A percentile compares a stretch with the other conserved stretches of the same genome.
These are phyloP conservation scores for Hymenopus coronatus DNA, from an alignment of 2,888 invertebrate species.

Conservation along the genomic window DNA sequence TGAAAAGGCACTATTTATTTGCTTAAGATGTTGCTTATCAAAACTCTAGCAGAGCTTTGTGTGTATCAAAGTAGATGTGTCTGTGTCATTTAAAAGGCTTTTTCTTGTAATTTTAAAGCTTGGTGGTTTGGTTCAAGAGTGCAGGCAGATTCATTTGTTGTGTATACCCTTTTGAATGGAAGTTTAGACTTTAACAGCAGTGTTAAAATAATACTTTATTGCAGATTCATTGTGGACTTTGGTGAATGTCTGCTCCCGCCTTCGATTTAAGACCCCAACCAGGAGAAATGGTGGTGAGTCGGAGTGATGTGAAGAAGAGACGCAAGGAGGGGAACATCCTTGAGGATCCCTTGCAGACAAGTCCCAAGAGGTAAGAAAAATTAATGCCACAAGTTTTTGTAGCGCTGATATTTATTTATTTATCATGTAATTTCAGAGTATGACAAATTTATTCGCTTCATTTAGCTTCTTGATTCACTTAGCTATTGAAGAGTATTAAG, in stretches of 20 bases:
- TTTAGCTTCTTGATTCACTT: too few species aligned
- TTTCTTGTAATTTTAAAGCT: not conserved
- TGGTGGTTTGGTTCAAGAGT: not conserved
- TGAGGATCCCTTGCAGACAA: constrained; percentile 40
- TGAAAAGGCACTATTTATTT: not conserved
- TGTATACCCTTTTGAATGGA: not conserved
- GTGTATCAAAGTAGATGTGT: not conserved
- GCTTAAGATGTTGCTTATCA: not conserved
- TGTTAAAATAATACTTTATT: not conserved
- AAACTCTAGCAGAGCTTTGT: not conserved
- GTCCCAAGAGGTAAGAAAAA: constrained; percentile 48
- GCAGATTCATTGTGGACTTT: constrained; percentile 12
- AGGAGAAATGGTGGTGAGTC: constrained; percentile 44
- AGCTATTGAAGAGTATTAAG: too few species aligned
- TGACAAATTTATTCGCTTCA: too few species aligned
- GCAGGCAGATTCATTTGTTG: not conserved
- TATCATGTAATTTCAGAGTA: too few species aligned
- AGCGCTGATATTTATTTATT: too few species aligned
- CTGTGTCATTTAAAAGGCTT: not conserved
- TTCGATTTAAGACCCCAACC: constrained; percentile 9
- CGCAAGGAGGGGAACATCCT: constrained; percentile 44
- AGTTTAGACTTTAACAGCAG: not conserved
- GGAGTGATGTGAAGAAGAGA: constrained; percentile 47
- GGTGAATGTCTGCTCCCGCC: constrained; percentile 17
- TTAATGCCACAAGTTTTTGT: not conserved